These are phyloP conservation scores for Anguilla obscura DNA, from an alignment of 2,797 vertebrate genomes.

Conservation along the genomic window DNA sequence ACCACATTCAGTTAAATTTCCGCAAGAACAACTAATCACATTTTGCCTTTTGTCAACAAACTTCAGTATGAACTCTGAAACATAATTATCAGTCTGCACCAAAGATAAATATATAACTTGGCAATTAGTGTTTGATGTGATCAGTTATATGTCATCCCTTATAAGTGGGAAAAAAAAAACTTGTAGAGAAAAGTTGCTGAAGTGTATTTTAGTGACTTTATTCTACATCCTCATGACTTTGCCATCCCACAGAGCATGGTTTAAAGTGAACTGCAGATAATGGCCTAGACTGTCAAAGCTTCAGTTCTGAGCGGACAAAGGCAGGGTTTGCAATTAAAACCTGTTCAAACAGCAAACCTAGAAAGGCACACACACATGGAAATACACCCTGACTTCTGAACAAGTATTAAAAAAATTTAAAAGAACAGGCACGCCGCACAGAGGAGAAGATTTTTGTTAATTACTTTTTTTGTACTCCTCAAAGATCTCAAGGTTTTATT, in stretches of 20 bases:
- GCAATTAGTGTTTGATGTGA: background rate
- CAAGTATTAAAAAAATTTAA: background rate
- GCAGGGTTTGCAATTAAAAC: background rate
- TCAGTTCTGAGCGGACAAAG: background rate
- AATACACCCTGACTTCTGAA: background rate
- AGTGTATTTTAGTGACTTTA: background rate
- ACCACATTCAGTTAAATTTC: too few species aligned
- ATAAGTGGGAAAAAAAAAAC: background rate
- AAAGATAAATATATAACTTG: background rate
- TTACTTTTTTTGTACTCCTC: too few species aligned
- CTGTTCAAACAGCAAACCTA: background rate
- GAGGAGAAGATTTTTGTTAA: background rate
- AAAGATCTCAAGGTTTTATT: too few species aligned
- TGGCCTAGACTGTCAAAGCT: background rate
- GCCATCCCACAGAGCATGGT: background rate
- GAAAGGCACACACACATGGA: background rate
- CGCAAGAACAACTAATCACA: too few species aligned
- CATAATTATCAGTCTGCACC: slow-evolving; percentile 51
- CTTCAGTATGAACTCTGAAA: slow-evolving; percentile 40
- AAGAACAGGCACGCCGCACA: background rate
- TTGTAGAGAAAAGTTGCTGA: background rate
- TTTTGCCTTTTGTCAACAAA: background rate
- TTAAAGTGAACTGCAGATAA: background rate
- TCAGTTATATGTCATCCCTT: background rate
- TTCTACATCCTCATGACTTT: background rate